These are phyloP conservation scores for Chloromyia formosa DNA, from an alignment of 2,888 invertebrate genomes.

Conservation along the genomic window DNA sequence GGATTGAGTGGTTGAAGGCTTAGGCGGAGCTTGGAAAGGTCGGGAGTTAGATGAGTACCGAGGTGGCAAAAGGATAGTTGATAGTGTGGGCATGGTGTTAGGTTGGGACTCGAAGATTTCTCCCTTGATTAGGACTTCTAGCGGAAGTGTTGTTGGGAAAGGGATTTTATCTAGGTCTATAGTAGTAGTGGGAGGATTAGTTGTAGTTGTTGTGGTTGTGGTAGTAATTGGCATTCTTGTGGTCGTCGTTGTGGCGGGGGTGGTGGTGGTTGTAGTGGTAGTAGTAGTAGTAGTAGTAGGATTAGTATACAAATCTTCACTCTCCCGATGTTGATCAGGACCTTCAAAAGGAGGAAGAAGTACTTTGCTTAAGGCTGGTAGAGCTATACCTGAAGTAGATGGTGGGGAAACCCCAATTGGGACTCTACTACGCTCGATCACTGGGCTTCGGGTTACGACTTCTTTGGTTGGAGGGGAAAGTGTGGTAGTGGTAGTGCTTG, in stretches of 20 bases:
- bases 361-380: conserved; percentile 17
- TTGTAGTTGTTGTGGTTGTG: not conserved
- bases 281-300: conserved; percentile 47
- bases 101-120: not conserved
- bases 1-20: conserved; percentile 43
- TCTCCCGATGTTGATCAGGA: not conserved
- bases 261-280: conserved; percentile 42
- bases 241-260: conserved; percentile 24
- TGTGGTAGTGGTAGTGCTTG: not conserved
- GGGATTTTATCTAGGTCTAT: conserved; percentile 19
- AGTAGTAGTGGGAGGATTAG: not conserved
- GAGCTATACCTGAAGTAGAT: not conserved
- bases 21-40: conserved; percentile 4
- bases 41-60: conserved; percentile 10
- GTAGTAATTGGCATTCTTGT: conserved; percentile 13
- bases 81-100: not conserved
- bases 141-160: conserved; percentile 22
- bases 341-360: conserved; percentile 12
- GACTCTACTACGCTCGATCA: not conserved
- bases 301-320: conserved; percentile 18
- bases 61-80: conserved; percentile 12
- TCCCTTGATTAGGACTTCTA: conserved; percentile 6
- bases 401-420: conserved; percentile 12
- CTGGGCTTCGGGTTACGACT: not conserved
- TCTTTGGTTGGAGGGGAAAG: not conserved